phyloP scores from a whole-genome alignment of 1,140 invertebrate genomes.

The Drosophila seguyi region DNA sequence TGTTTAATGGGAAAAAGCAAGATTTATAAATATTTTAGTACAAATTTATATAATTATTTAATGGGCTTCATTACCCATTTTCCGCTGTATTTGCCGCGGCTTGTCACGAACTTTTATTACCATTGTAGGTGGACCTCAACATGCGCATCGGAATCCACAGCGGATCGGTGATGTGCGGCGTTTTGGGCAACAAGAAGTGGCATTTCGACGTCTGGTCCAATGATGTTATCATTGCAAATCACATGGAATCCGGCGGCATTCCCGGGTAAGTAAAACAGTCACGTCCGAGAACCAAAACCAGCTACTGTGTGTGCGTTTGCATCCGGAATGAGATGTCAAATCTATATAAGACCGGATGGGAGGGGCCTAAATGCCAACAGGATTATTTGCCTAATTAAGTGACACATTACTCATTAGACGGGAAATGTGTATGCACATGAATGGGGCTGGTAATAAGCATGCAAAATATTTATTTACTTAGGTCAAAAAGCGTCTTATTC shows the following conservation, averaged over 20 bases:
- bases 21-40: too few relatives aligned
- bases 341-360: neutral
- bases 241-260: conserved; percentile 97
- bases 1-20: too few relatives aligned
- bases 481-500: neutral
- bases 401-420: conserved; percentile 6
- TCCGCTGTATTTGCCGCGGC: conserved; percentile 20
- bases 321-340: conserved; percentile 42
- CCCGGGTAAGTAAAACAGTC: conserved; percentile 90
- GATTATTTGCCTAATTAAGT: conserved; percentile 15
- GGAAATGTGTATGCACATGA: conserved; percentile 13
- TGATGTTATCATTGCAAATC: conserved; percentile 98
- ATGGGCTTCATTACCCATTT: too few relatives aligned
- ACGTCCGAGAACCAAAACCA: conserved; percentile 32
- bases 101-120: conserved; percentile 5
- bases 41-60: too few relatives aligned
- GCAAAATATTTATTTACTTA: too few relatives aligned
- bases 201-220: conserved; percentile 99
- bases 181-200: conserved; percentile 97
- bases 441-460: conserved; percentile 8
- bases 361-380: conserved; percentile 6
- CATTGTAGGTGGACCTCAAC: conserved; percentile 92
- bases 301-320: conserved; percentile 16
- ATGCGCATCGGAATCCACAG: conserved; percentile 99
- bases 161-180: conserved; percentile 96